phyloP scores from a whole-genome alignment of 2,888 invertebrate species.

The Nomada lathburiana region DNA sequence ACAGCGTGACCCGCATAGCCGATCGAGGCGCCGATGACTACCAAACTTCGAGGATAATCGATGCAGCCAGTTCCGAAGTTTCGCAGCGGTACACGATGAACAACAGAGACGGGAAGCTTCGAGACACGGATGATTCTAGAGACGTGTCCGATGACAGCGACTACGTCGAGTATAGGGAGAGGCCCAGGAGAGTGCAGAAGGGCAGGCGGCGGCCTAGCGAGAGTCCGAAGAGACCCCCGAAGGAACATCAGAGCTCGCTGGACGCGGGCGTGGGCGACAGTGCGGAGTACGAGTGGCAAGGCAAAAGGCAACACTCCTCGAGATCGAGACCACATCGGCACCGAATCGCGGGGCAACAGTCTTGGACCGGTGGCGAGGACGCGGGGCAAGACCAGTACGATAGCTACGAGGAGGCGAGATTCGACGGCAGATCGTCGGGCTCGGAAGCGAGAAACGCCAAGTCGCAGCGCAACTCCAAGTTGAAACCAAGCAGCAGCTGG shows the following conservation, averaged over 20 bases:
- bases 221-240: constrained; percentile 74
- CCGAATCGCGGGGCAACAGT: constrained; percentile 40
- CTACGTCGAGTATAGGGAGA: constrained; percentile 78
- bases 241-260: constrained; percentile 77
- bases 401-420: constrained; percentile 63
- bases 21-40: constrained; percentile 1
- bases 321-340: constrained; percentile 71
- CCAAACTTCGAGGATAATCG: constrained; percentile 41
- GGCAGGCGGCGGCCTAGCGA: constrained; percentile 74
- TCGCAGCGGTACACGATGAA: constrained; percentile 52
- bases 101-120: constrained; percentile 59
- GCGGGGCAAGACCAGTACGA: constrained; percentile 63
- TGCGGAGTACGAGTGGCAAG: constrained; percentile 62
- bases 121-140: constrained; percentile 75
- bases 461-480: constrained; percentile 27
- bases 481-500: constrained; percentile 71
- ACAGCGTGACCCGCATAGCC: constrained; percentile 23
- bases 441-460: constrained; percentile 42
- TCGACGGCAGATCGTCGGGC: constrained; percentile 40
- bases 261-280: constrained; percentile 57
- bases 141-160: constrained; percentile 78
- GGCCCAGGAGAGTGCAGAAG: constrained; percentile 75
- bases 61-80: constrained; percentile 45
- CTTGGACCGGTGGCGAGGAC: constrained; percentile 75
- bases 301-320: constrained; percentile 67